Conservation (phyloP, 1,140 invertebrate genomes). For the Pararge aegeria region DNA sequence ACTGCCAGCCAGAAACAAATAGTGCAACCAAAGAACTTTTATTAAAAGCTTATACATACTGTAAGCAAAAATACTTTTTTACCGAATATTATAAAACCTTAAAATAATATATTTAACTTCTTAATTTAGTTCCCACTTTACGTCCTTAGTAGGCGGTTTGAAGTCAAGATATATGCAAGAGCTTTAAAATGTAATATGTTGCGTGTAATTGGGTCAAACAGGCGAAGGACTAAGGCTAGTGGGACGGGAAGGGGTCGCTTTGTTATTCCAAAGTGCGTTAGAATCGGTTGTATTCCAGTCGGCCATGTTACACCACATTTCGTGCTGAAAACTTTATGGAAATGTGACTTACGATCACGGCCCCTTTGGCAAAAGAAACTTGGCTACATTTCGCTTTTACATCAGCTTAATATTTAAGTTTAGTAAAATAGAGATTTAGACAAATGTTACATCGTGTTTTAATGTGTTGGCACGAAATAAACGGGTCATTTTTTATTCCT, state of each 20-base stretch:
- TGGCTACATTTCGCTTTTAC: conserved; percentile 49
- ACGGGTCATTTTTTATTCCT: conserved; percentile 11
- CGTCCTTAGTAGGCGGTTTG: too few relatives aligned
- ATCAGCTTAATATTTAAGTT: conserved; percentile 20
- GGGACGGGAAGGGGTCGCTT: conserved; percentile 40
- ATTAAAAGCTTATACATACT: too few relatives aligned
- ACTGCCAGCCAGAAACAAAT: too few relatives aligned
- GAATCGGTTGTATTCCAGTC: conserved; percentile 55
- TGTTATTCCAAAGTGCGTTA: conserved; percentile 52
- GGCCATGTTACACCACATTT: conserved; percentile 62
- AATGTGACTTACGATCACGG: conserved; percentile 57
- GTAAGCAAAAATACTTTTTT: too few relatives aligned
- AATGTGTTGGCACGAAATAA: conserved; percentile 11
- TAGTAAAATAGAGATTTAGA: background rate
- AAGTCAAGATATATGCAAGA: conserved; percentile 20
- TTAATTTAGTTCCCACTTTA: too few relatives aligned
- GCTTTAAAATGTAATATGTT: conserved; percentile 48
- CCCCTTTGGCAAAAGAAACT: conserved; percentile 65
- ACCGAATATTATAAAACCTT: too few relatives aligned
- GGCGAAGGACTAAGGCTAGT: conserved; percentile 48
- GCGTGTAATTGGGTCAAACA: conserved; percentile 69
- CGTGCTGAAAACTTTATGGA: conserved; percentile 61
- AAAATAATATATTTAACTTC: too few relatives aligned
- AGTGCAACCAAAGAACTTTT: too few relatives aligned
- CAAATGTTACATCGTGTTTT: background rate